These are phyloP conservation scores for Schizotus pectinicornis DNA, from an alignment of 2,888 invertebrate genomes.

Conservation along the genomic window DNA sequence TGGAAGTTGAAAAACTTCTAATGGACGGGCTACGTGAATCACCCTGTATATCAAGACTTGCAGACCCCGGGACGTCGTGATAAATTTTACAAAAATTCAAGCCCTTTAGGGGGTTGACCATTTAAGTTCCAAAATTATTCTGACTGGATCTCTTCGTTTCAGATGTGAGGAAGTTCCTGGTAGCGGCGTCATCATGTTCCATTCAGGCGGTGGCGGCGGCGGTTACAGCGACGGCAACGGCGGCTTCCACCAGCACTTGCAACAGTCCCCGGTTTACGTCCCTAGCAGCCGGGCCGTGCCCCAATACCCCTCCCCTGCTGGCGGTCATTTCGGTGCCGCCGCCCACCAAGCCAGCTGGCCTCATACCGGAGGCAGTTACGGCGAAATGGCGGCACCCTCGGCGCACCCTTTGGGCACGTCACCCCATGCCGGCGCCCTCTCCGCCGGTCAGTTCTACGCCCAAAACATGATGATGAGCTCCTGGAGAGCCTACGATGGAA, in stretches of 20 bases:
- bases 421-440: conserved; percentile 59
- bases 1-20: too few species aligned
- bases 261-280: conserved; percentile 71
- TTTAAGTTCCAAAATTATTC: not conserved
- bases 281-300: conserved; percentile 66
- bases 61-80: too few species aligned
- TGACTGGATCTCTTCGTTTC: conserved; percentile 22
- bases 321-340: conserved; percentile 49
- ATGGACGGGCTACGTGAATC: too few species aligned
- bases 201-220: conserved; percentile 51
- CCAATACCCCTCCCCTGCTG: conserved; percentile 58
- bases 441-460: conserved; percentile 73
- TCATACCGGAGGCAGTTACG: conserved; percentile 49
- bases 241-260: conserved; percentile 57
- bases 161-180: conserved; percentile 32
- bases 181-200: conserved; percentile 51
- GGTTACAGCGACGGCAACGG: conserved; percentile 54
- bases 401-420: conserved; percentile 59
- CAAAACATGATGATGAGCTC: conserved; percentile 80
- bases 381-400: conserved; percentile 56
- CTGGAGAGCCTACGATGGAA: conserved; percentile 77
- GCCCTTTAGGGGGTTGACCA: conserved; percentile 31
- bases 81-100: conserved; percentile 48
- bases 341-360: conserved; percentile 47
- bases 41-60: too few species aligned